Base-by-base conservation (phyloP, 2,797 vertebrate species). In the Mormyrops attenuatus region DNA sequence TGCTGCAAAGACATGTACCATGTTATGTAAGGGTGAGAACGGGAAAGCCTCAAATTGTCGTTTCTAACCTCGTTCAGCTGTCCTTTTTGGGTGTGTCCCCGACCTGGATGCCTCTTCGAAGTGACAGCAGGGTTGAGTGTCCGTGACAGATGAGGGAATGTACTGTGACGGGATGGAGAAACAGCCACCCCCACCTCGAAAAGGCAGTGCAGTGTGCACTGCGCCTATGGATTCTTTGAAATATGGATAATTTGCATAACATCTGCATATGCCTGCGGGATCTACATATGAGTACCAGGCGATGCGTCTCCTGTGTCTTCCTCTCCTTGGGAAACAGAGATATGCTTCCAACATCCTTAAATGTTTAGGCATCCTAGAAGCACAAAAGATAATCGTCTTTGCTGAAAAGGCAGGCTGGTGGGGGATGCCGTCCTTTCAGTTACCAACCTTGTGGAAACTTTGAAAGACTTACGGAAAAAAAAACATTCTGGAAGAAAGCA, bases 401-500 rank as follows among this genome's bases (percentile, higher is more conserved):
- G 52, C 85, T 87, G 50, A 87, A 87, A 69, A 69, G 11, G 26
- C 63, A 11, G 60, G 22, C 11, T 9, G 63, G 63, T 30, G 63
- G 26, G 63, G 17, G 52, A 20, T 41, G 52, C 30, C 7, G 34
- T 57, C 85, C 52, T 87, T 87, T 50, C 85, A 87, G 52, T 87
- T 57, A 41, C 49, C 52, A 87, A 34, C 85, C 85, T 87, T 87
- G 85, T 38, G 52, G 85, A 87, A 87, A 87, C 50, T 57, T 87
- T 55, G 85, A 87, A 87, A 55, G 47, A 85, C 80, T 85, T 85
- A 85, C n/a, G 80, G 80, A 80, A 80, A 85, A 80, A 82, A 47
- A 50, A 44, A 20, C 50, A 57, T 41, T 87, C 52, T 26, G 30
- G 30, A 52, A 87, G 15, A 87, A 38, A n/a, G 85, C 85, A 55